A percentile compares a stretch with the other conserved stretches of the same genome.
Conservation (phyloP, 2,797 vertebrate species). For the Amblyopsis hoosieri region DNA sequence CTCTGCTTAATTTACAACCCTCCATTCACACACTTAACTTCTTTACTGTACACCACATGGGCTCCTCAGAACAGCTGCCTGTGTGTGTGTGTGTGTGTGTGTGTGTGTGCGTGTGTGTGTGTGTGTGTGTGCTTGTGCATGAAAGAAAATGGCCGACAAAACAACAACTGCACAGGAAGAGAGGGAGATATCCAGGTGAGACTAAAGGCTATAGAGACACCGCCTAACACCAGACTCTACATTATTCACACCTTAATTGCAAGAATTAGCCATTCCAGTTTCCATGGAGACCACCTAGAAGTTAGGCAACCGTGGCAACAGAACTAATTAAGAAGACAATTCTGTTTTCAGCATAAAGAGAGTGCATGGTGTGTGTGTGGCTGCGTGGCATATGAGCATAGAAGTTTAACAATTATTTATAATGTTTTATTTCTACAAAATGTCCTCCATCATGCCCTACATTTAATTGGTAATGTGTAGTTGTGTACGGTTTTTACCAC, state of each 20-base stretch:
- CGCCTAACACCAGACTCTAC: not conserved
- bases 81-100: constrained; percentile 3
- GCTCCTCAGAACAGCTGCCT: constrained; percentile 42
- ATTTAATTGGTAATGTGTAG: no score
- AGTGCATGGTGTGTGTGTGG: not conserved
- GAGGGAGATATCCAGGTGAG: no score
- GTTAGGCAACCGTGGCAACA: not conserved
- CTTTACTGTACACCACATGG: constrained; percentile 25
- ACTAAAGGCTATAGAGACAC: no score
- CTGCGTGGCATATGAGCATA: not conserved
- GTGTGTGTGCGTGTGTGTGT: constrained; percentile 3
- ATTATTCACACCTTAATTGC: not conserved
- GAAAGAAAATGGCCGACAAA: no score
- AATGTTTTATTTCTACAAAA: no score
- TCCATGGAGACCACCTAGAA: constrained; percentile 40
- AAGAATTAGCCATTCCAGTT: constrained; percentile 34
- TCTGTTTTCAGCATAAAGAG: not conserved
- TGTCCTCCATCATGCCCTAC: no score
- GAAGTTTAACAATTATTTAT: no score
- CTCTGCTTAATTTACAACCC: constrained; percentile 46
- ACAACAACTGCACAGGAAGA: no score
- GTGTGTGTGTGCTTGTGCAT: not conserved
- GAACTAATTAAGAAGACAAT: not conserved
- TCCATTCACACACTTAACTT: constrained; percentile 51
- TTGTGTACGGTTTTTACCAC: no score